phyloP scores from a whole-genome alignment of 2,797 vertebrate species.

The Hapalemur alaotrensis region DNA sequence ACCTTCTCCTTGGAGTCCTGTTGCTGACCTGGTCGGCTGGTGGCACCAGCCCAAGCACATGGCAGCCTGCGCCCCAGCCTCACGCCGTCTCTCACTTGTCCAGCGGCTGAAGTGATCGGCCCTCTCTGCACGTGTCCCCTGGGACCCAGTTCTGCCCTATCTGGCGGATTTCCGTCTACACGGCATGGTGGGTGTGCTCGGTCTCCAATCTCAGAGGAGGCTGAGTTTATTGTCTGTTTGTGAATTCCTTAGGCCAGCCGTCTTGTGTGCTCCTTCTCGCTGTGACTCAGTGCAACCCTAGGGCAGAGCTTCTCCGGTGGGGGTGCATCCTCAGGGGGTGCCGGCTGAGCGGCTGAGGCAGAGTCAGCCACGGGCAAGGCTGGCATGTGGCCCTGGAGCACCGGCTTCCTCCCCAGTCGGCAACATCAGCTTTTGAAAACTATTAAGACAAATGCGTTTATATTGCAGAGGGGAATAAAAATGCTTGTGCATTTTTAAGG shows the following conservation, averaged over 20 bases:
- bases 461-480: accelerated
- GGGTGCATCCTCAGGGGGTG: accelerated
- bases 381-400: accelerated
- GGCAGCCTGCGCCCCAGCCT: too few relatives aligned
- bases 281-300: accelerated
- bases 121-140: accelerated
- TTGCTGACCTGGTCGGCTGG: not conserved
- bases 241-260: not conserved
- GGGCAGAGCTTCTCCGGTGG: too few relatives aligned
- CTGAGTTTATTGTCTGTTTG: too few relatives aligned
- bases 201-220: not conserved
- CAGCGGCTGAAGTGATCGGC: accelerated
- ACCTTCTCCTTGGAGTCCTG: not conserved
- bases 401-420: accelerated
- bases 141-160: accelerated
- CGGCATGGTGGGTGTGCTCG: accelerated
- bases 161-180: not conserved
- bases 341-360: not conserved
- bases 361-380: not conserved
- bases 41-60: not conserved
- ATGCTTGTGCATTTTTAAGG: too few relatives aligned
- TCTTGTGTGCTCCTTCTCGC: not conserved
- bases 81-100: not conserved
- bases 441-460: accelerated
- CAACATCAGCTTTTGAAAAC: not conserved